Conservation (phyloP, 2,797 vertebrate genomes). For the Epinephelus coioides region DNA sequence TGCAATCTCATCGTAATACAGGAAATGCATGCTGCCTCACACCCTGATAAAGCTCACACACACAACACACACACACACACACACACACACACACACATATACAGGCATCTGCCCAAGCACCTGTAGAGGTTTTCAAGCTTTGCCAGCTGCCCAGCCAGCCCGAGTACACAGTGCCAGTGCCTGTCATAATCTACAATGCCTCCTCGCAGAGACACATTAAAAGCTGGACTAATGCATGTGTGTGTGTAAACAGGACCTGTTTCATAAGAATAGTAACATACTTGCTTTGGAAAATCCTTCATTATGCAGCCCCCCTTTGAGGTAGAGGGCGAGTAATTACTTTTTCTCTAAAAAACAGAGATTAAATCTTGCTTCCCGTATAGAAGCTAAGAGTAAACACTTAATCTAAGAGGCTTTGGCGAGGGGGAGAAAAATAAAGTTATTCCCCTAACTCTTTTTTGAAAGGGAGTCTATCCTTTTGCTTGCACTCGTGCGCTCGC, state of each 20-base stretch:
- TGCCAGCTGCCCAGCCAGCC: constrained; percentile 62
- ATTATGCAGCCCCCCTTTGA: constrained; percentile 58
- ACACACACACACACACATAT: constrained; percentile 21
- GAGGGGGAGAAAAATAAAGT: constrained; percentile 25
- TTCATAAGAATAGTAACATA: constrained; percentile 48
- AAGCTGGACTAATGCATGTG: constrained; percentile 28
- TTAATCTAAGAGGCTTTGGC: constrained; percentile 68
- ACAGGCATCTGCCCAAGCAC: constrained; percentile 67
- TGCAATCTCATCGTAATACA: constrained; percentile 78
- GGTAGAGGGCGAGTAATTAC: constrained; percentile 61
- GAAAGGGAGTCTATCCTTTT: constrained; percentile 53
- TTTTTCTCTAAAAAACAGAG: constrained; percentile 57
- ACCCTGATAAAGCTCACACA: constrained; percentile 41
- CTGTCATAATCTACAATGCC: constrained; percentile 55
- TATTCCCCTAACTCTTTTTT: constrained; percentile 49
- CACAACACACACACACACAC: neutral
- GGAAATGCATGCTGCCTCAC: constrained; percentile 74
- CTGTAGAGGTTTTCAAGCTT: constrained; percentile 72
- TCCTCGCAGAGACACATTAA: constrained; percentile 38
- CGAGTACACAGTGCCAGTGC: constrained; percentile 42
- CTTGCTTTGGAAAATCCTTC: constrained; percentile 58
- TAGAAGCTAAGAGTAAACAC: constrained; percentile 65
- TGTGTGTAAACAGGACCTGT: constrained; percentile 23
- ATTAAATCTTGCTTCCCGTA: constrained; percentile 47
- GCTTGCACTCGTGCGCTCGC: constrained; percentile 31